Percentiles rank a stretch among this genome's conserved stretches.
These are phyloP conservation scores for Scaptomyza reducta DNA, from an alignment of 2,888 invertebrate species.

Conservation along the genomic window DNA sequence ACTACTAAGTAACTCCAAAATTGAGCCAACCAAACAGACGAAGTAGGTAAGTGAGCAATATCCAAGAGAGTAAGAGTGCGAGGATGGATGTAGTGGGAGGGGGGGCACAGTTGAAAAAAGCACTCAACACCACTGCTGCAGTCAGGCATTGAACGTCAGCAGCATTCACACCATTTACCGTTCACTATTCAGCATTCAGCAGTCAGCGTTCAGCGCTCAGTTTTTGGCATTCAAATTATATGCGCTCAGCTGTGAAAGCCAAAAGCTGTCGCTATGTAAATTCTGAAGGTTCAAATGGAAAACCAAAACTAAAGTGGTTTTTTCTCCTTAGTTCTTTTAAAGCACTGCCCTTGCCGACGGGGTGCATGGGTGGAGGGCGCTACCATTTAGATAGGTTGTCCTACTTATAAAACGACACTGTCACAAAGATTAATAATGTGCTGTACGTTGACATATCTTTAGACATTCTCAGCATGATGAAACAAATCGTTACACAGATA, in stretches of 20 bases:
- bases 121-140: conserved; percentile 36
- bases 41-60: conserved; percentile 25
- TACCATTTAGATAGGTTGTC: neutral
- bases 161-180: conserved; percentile 2
- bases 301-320: conserved; percentile 18
- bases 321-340: neutral
- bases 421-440: conserved; percentile 4
- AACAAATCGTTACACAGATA: conserved; percentile 8
- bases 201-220: conserved; percentile 10
- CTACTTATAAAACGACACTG: conserved; percentile 1
- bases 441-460: neutral
- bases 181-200: conserved; percentile 7
- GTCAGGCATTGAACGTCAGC: conserved; percentile 10
- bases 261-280: conserved; percentile 26
- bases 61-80: neutral
- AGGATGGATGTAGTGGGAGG: conserved; percentile 19
- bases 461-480: conserved; percentile 1
- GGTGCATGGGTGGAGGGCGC: neutral
- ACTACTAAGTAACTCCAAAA: conserved; percentile 21
- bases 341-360: conserved; percentile 15
- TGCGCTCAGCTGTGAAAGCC: conserved; percentile 38
- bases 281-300: conserved; percentile 13
- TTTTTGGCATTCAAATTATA: conserved; percentile 46
- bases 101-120: conserved; percentile 41
- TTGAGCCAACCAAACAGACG: conserved; percentile 21